These are phyloP conservation scores for Telmatochromis sp. DNA, from an alignment of 2,113 vertebrate genomes.

Conservation along the genomic window DNA sequence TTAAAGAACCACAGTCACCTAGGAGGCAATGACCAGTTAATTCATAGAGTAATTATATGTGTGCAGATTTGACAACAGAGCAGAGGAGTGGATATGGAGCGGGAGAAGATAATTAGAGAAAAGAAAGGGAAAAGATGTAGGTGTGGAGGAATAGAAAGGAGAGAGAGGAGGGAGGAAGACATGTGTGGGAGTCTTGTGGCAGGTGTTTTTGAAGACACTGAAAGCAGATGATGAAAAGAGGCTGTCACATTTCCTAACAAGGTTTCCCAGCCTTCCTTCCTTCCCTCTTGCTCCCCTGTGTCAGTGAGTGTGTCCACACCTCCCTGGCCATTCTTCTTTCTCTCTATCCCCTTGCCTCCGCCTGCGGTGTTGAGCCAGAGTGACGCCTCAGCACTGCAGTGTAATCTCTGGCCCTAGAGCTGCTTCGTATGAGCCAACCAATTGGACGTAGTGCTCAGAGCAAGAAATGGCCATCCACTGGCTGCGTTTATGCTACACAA, in stretches of 20 bases:
- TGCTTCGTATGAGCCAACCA: conserved; percentile 45
- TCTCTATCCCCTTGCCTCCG: conserved; percentile 12
- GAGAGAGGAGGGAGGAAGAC: not conserved
- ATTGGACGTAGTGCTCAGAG: conserved; percentile 35
- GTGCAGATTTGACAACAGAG: conserved; percentile 25
- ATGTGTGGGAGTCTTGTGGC: conserved; percentile 49
- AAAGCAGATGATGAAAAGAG: conserved; percentile 38
- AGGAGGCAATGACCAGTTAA: not conserved
- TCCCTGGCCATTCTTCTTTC: conserved; percentile 12
- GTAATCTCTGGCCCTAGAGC: conserved; percentile 59
- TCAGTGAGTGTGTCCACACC: conserved; percentile 12
- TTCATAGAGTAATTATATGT: conserved; percentile 21
- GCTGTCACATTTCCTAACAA: conserved; percentile 28
- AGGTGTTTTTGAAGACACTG: conserved; percentile 54
- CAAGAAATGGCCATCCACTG: conserved; percentile 10
- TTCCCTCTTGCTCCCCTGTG: not conserved
- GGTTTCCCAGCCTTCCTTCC: not conserved
- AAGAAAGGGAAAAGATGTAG: conserved; percentile 37
- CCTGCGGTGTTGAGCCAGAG: conserved; percentile 55
- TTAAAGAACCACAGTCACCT: not conserved
- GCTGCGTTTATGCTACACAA: conserved; percentile 29
- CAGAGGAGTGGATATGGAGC: not conserved
- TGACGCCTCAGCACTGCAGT: conserved; percentile 69
- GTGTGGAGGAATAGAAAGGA: conserved; percentile 29
- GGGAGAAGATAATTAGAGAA: conserved; percentile 38